A percentile compares a stretch with the other conserved stretches of the same genome.
Evolutionary conservation across 2,113 vertebrate genomes (phyloP).

Genomic region (Motacilla alba): DNA sequence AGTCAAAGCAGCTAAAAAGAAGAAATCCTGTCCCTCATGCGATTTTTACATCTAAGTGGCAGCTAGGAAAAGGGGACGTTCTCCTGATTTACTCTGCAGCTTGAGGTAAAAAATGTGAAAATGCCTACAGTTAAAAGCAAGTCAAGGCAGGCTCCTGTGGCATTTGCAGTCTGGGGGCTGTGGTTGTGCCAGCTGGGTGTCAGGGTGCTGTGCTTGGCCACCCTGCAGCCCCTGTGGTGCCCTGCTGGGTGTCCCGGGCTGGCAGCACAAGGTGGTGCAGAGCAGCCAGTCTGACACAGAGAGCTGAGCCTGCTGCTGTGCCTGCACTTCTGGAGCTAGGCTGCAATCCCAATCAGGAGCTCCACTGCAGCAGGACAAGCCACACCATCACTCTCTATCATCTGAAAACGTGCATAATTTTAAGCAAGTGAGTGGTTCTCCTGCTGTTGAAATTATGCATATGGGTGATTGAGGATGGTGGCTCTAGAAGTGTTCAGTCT

Average conservation of each 20-base stretch:
- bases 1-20: not conserved
- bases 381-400: not conserved
- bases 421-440: not conserved
- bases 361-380: not conserved
- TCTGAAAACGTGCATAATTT: not conserved
- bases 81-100: not conserved
- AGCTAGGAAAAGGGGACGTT: not conserved
- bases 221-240: not conserved
- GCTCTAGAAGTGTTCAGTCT: not conserved
- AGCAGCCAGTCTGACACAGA: rapidly evolving
- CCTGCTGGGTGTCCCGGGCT: rapidly evolving
- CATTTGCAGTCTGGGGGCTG: not conserved
- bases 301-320: not conserved
- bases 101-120: not conserved
- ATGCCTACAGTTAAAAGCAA: not conserved
- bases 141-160: rapidly evolving
- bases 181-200: rapidly evolving
- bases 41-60: not conserved
- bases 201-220: rapidly evolving
- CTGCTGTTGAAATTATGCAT: not conserved
- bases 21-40: not conserved
- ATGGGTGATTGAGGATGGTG: not conserved
- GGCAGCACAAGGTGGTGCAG: rapidly evolving
- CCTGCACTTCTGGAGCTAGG: rapidly evolving
- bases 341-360: not conserved